These are phyloP conservation scores for Sarcophaga rosellei DNA, from an alignment of 2,888 invertebrate genomes.

Conservation along the genomic window DNA sequence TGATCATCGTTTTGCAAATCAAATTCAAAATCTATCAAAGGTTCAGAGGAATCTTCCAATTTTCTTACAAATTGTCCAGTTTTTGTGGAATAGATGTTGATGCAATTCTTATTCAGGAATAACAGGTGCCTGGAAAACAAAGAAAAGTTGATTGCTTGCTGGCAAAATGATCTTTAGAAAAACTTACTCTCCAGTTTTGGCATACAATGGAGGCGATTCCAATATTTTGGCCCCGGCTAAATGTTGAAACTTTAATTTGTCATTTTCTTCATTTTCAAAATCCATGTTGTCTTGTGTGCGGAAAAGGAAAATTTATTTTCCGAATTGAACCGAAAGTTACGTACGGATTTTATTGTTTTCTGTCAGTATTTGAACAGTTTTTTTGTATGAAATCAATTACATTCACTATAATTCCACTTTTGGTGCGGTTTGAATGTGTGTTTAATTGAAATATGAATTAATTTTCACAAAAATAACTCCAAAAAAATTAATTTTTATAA, in stretches of 20 bases:
- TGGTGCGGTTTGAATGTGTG: background rate
- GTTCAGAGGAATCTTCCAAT: slow-evolving; percentile 82
- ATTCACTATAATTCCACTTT: background rate
- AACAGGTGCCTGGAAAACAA: slow-evolving; percentile 83
- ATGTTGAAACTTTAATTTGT: slow-evolving; percentile 82
- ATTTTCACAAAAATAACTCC: slow-evolving; percentile 3
- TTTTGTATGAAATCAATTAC: background rate
- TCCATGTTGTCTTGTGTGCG: slow-evolving; percentile 70
- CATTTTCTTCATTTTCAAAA: slow-evolving; percentile 74
- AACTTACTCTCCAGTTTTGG: slow-evolving; percentile 85
- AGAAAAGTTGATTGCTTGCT: background rate
- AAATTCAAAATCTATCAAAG: slow-evolving; percentile 82
- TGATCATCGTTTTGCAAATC: slow-evolving; percentile 81
- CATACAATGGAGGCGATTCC: slow-evolving; percentile 84
- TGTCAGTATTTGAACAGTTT: background rate
- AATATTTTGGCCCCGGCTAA: slow-evolving; percentile 86
- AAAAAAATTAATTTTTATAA: background rate
- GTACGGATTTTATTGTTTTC: background rate
- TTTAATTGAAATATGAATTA: background rate
- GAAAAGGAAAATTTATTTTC: background rate
- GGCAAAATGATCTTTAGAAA: no score
- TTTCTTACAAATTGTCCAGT: slow-evolving; percentile 85
- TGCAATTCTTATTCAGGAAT: slow-evolving; percentile 83
- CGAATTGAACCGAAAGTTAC: background rate
- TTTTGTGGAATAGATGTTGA: slow-evolving; percentile 85